A percentile compares a stretch with the other conserved stretches of the same genome.
Evolutionary conservation across 37 sponge, comb jelly and placozoan genomes (phyloP).

Genomic region (Beroe forskalii): DNA sequence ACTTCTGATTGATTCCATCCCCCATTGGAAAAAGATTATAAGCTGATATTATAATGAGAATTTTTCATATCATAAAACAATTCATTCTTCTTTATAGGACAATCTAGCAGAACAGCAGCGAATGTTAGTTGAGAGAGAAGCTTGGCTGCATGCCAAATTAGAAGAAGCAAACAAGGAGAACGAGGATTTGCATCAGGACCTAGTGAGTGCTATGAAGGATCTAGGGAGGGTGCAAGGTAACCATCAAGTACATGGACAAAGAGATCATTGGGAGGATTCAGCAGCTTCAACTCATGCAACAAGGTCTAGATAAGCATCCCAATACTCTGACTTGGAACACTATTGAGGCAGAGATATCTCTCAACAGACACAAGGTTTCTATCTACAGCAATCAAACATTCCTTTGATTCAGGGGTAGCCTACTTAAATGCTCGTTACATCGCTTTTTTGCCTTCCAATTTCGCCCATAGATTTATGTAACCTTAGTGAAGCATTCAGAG

Average conservation of each 20-base stretch:
- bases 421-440: too few relatives aligned
- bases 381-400: not conserved
- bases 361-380: slow-evolving; percentile 49
- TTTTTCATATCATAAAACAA: too few relatives aligned
- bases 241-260: slow-evolving; percentile 60
- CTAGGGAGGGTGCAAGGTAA: slow-evolving; percentile 62
- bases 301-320: slow-evolving; percentile 57
- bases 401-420: too few relatives aligned
- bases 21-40: too few relatives aligned
- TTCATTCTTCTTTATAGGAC: slow-evolving; percentile 34
- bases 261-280: slow-evolving; percentile 53
- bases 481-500: too few relatives aligned
- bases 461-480: too few relatives aligned
- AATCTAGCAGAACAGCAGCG: slow-evolving; percentile 51
- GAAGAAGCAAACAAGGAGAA: slow-evolving; percentile 57
- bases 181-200: not conserved
- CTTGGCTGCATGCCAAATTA: slow-evolving; percentile 21
- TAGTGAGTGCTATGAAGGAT: slow-evolving; percentile 33
- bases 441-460: too few relatives aligned
- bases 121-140: slow-evolving; percentile 60
- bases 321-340: slow-evolving; percentile 64
- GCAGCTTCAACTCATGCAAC: slow-evolving; percentile 58
- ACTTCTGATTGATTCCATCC: too few relatives aligned
- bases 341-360: slow-evolving; percentile 61
- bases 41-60: too few relatives aligned